A percentile compares a stretch with the other conserved stretches of the same genome.
Conservation (phyloP, 2,113 vertebrate genomes). For the Hydrolagus affinis region DNA sequence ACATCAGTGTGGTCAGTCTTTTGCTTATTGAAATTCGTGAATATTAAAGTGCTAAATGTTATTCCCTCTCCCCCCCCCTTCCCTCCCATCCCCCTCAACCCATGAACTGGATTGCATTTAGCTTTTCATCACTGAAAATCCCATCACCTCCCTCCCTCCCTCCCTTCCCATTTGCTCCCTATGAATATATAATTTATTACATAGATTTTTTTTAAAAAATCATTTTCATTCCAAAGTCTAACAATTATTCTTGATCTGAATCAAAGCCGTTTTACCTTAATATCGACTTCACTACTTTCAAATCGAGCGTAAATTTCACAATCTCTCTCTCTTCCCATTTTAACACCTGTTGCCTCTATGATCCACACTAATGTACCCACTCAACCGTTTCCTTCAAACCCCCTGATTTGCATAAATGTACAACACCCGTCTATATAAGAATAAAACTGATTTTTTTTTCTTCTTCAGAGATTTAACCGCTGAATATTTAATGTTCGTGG, state of each 20-base stretch:
- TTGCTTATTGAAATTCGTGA: background rate
- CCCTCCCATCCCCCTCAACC: no score
- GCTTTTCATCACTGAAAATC: background rate
- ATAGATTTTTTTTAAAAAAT: background rate
- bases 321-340: background rate
- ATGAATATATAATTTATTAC: background rate
- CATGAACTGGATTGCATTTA: background rate
- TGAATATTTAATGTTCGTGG: no score
- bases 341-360: slow-evolving; percentile 16
- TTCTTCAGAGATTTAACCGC: no score
- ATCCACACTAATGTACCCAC: no score
- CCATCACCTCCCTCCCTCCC: background rate
- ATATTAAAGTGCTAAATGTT: background rate
- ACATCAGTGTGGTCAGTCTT: background rate
- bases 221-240: background rate
- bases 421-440: no score
- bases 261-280: background rate
- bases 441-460: no score
- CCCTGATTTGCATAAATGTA: no score
- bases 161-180: background rate
- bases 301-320: background rate
- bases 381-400: no score
- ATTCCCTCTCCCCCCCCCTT: no score
- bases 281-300: background rate
- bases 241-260: no score